Base-by-base conservation (phyloP, 2,113 vertebrate species). In the Phycodurus eques region DNA sequence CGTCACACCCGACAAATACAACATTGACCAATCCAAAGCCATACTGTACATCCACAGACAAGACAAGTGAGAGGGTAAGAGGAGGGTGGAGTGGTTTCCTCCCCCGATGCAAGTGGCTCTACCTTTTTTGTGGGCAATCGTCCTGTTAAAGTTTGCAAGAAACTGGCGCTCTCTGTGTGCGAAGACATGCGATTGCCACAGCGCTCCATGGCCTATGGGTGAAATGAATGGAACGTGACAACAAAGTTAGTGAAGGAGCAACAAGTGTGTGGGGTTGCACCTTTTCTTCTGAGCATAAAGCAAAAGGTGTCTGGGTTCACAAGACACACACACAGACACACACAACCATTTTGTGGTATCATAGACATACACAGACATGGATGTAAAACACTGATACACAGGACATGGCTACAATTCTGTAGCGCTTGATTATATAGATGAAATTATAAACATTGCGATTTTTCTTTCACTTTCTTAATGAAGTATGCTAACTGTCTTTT, bases 131-230 rank as follows among this genome's bases (percentile, higher is more conserved):
- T 99, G 93, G 98, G 97, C 91, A 98, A 98, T 85, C 98, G 96
- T 98, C 98, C 98, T 91, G 98, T 98, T 98, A 99, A 97, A 94
- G 96, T 98, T 98, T 99, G 97, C 96, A 99, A 98, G 96, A 99
- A 99, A 97, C 97, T 99, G 95, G 98, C 91, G 91, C 96, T 97
- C 96, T 99, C 98, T 93, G 97, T 98, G 95, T 99, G 98, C 94
- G 98, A 99, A 95, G 98, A 99, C 98, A 99, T 99, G 94, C 98
- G 98, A 94, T 99, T 99, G 96, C 96, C 97, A 96, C 95, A 95
- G 93, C 98, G 96, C 94, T 99, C 98, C 95, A 95, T 92, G 93
- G 96, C 96, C 98, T 99, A 96, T 87, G 95, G 91, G 93, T 96
- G 96, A 94, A 93, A 96, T 96, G 96, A 95, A 97, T 95, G 96